phyloP scores from a whole-genome alignment of 2,888 invertebrate species.

The Apamea crenata region DNA sequence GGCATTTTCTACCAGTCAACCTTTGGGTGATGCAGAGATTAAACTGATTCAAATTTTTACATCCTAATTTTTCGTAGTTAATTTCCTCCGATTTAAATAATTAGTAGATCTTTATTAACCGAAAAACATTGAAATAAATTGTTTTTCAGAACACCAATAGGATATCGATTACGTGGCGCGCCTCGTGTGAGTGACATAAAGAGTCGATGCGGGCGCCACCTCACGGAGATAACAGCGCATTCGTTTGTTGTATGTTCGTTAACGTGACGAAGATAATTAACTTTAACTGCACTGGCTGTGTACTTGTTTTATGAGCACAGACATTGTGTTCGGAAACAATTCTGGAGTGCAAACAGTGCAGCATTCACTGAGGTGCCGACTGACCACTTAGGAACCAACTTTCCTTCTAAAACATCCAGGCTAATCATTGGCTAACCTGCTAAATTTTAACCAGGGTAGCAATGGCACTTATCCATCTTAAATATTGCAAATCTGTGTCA shows the following conservation, averaged over 20 bases:
- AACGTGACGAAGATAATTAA: slow-evolving; percentile 12
- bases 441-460: not conserved
- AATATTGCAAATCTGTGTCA: not conserved
- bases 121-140: not conserved
- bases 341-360: too few relatives aligned
- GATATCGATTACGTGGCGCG: not conserved
- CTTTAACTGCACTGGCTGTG: slow-evolving; percentile 11
- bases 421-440: not conserved
- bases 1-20: too few relatives aligned
- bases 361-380: too few relatives aligned
- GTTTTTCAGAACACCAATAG: slow-evolving; percentile 30
- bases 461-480: not conserved
- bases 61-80: not conserved
- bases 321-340: not conserved
- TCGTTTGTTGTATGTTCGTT: slow-evolving; percentile 29
- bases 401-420: not conserved
- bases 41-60: not conserved
- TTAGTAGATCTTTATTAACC: not conserved
- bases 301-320: not conserved
- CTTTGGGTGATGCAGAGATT: too few relatives aligned
- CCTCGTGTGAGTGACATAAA: slow-evolving; percentile 39
- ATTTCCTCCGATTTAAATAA: not conserved
- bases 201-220: slow-evolving; percentile 51
- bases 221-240: slow-evolving; percentile 33
- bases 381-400: not conserved